Conservation (phyloP, 2,797 vertebrate genomes). For the Sebastes hopkinsi region DNA sequence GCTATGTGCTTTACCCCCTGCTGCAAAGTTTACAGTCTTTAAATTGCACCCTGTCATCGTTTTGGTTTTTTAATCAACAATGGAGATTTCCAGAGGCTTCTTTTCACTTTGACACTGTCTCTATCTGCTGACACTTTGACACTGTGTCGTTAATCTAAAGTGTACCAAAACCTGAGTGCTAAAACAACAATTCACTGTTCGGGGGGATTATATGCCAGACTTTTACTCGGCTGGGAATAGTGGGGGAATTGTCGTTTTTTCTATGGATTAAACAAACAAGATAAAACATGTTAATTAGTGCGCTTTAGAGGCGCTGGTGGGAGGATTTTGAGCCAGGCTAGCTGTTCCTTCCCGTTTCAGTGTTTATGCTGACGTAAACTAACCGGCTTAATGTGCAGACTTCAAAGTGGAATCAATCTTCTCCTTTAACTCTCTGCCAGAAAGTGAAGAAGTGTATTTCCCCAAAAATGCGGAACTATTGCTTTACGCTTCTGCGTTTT, state of each 20-base stretch:
- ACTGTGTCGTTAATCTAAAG: not conserved
- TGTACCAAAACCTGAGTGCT: not conserved
- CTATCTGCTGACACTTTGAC: not conserved
- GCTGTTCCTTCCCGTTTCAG: not conserved
- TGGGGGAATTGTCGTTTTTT: not conserved
- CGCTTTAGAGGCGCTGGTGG: not conserved
- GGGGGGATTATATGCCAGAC: not conserved
- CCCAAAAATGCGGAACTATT: not conserved
- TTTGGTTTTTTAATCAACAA: slow-evolving; percentile 34
- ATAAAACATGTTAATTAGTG: not conserved
- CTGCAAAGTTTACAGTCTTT: slow-evolving; percentile 39
- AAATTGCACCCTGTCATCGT: slow-evolving; percentile 47
- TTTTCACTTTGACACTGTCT: not conserved
- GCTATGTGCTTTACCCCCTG: slow-evolving; percentile 24
- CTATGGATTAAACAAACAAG: not conserved
- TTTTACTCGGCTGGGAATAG: not conserved
- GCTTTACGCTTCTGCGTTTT: not conserved
- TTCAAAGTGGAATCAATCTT: not conserved
- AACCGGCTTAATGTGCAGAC: not conserved
- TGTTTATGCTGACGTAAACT: not conserved
- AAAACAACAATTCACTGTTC: not conserved
- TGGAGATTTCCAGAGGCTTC: slow-evolving; percentile 30
- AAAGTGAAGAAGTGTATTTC: not conserved
- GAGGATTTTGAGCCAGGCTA: not conserved
- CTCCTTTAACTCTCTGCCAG: not conserved